These are phyloP conservation scores for Eupithecia subfuscata DNA, from an alignment of 2,888 invertebrate species.

Conservation along the genomic window DNA sequence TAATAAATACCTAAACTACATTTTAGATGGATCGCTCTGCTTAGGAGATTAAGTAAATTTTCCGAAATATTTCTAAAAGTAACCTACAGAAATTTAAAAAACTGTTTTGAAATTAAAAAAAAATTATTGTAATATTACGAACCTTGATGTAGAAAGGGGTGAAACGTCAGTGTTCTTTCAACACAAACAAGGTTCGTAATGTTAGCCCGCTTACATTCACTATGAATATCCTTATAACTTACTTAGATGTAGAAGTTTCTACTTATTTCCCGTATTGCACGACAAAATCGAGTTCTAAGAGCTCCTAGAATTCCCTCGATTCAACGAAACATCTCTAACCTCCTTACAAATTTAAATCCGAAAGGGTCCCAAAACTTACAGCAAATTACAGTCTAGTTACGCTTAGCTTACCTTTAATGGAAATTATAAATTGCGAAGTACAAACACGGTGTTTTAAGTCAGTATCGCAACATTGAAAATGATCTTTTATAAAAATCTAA, in stretches of 20 bases:
- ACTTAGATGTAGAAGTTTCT: background rate
- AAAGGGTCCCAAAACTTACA: constrained; percentile 44
- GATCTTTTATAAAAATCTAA: background rate
- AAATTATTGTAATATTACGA: too few relatives aligned
- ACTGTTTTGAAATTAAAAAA: too few relatives aligned
- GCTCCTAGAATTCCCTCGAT: background rate
- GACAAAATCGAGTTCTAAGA: background rate
- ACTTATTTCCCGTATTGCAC: background rate
- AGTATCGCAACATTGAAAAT: constrained; percentile 6
- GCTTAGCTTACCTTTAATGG: constrained; percentile 44
- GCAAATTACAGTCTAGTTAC: constrained; percentile 44
- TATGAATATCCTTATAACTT: background rate
- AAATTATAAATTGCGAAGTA: constrained; percentile 45
- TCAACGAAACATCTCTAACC: constrained; percentile 22
- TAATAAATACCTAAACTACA: too few relatives aligned
- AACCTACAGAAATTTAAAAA: too few relatives aligned
- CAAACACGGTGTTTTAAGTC: constrained; percentile 18
- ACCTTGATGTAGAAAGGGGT: background rate
- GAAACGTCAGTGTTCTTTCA: background rate
- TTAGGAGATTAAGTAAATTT: too few relatives aligned
- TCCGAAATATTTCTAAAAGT: too few relatives aligned
- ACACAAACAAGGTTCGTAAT: background rate
- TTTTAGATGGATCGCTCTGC: too few relatives aligned
- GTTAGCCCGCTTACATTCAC: background rate
- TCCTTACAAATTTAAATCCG: constrained; percentile 41